A percentile compares a stretch with the other conserved stretches of the same genome.
Evolutionary conservation across 2,888 invertebrate species (phyloP).

Genomic region (Iselma pallidipennis): DNA sequence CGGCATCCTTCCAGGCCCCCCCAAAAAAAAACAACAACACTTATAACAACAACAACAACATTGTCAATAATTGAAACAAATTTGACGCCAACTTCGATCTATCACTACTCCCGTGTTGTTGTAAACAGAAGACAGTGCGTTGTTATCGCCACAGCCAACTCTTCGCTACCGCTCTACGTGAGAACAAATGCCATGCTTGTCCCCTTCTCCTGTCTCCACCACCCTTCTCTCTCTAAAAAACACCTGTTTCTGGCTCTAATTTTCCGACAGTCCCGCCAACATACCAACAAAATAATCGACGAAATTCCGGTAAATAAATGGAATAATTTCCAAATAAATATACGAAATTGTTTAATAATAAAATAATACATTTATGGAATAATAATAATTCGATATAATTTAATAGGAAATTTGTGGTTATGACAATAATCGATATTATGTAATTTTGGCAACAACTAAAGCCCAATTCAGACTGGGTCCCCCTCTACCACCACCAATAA

Average conservation of each 20-base stretch:
- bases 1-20: constrained; percentile 69
- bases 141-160: constrained; percentile 19
- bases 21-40: background rate
- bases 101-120: background rate
- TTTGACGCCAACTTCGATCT: background rate
- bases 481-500: background rate
- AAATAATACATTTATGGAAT: background rate
- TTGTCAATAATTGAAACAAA: background rate
- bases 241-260: constrained; percentile 75
- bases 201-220: constrained; percentile 48
- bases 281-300: constrained; percentile 16
- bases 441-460: constrained; percentile 24
- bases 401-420: background rate
- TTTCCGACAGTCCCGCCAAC: constrained; percentile 70
- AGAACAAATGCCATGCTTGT: constrained; percentile 52
- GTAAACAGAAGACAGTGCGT: constrained; percentile 20
- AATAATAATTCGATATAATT: background rate
- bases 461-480: constrained; percentile 3
- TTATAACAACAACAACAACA: background rate
- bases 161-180: constrained; percentile 50
- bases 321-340: background rate
- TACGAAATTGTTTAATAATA: background rate
- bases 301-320: background rate
- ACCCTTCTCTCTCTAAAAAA: constrained; percentile 72
- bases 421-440: constrained; percentile 11